Conservation (phyloP, 2,888 invertebrate genomes). For the Andrena haemorrhoa region DNA sequence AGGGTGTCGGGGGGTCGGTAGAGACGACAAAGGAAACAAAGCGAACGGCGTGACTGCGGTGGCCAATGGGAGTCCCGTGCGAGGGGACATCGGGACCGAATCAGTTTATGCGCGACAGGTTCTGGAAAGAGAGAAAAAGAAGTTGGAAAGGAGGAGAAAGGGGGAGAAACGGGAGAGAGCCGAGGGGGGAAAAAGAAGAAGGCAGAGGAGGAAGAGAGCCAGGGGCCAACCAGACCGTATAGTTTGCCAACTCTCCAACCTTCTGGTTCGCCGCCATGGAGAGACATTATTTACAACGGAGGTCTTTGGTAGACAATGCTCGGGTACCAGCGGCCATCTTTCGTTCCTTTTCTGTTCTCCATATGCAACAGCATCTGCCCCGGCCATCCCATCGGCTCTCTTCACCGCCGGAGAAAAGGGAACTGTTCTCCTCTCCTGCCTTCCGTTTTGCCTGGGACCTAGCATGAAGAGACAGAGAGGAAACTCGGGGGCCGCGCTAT, state of each 20-base stretch:
- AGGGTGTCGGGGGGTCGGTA: conserved; percentile 19
- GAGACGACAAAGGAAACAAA: conserved; percentile 70
- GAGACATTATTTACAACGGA: conserved; percentile 83
- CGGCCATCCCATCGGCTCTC: conserved; percentile 62
- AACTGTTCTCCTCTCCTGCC: conserved; percentile 16
- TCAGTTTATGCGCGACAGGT: conserved; percentile 83
- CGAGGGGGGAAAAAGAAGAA: conserved; percentile 7
- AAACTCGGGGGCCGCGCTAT: conserved; percentile 57
- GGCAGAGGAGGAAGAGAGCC: conserved; percentile 60
- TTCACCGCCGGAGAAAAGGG: conserved; percentile 43
- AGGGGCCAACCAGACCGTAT: conserved; percentile 77
- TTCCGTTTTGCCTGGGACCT: conserved; percentile 12
- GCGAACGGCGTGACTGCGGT: conserved; percentile 73
- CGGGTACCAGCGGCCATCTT: conserved; percentile 79
- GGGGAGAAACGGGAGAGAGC: conserved; percentile 21
- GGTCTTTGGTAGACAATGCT: conserved; percentile 82
- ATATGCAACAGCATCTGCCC: conserved; percentile 83
- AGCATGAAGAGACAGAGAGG: conserved; percentile 19
- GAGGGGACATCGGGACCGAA: conserved; percentile 80
- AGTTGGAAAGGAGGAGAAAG: conserved; percentile 44
- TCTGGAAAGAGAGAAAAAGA: conserved; percentile 73
- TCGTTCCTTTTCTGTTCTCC: conserved; percentile 83
- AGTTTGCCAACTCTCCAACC: conserved; percentile 75
- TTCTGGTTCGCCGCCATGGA: conserved; percentile 75
- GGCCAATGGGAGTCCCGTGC: conserved; percentile 76